Conservation (phyloP, 2,888 invertebrate genomes). For the Chrysodeixis includens region DNA sequence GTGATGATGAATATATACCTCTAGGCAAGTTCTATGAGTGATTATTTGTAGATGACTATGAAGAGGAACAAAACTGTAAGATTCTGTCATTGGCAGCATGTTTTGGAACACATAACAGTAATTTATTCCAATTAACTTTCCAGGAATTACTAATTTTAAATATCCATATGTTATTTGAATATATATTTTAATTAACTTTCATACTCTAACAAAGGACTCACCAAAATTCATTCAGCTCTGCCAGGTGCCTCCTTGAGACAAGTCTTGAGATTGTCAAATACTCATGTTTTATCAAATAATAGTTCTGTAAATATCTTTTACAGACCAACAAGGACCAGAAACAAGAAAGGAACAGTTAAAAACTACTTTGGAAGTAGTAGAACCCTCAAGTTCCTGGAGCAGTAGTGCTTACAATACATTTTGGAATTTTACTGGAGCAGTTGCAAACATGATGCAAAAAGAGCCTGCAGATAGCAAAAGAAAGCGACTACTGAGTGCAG, state of each 20-base stretch:
- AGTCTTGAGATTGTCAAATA: neutral
- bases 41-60: conserved; percentile 35
- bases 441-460: conserved; percentile 76
- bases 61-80: conserved; percentile 49
- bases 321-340: conserved; percentile 78
- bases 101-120: conserved; percentile 10
- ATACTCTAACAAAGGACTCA: neutral
- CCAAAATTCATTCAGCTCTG: neutral
- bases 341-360: conserved; percentile 73
- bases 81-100: conserved; percentile 32
- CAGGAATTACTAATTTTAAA: neutral
- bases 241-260: neutral
- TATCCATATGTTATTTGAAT: neutral
- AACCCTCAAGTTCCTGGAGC: conserved; percentile 76
- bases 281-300: neutral
- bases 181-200: neutral
- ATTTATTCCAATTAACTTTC: neutral
- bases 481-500: conserved; percentile 77
- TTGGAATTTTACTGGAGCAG: conserved; percentile 78
- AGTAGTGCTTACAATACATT: conserved; percentile 79
- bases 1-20: conserved; percentile 87
- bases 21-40: conserved; percentile 69
- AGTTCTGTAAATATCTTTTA: conserved; percentile 51
- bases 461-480: conserved; percentile 70
- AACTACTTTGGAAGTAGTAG: conserved; percentile 75